Percentiles rank a stretch among this genome's conserved stretches.
phyloP scores from a whole-genome alignment of 2,113 vertebrate species.

The Rhynchomys soricoides region DNA sequence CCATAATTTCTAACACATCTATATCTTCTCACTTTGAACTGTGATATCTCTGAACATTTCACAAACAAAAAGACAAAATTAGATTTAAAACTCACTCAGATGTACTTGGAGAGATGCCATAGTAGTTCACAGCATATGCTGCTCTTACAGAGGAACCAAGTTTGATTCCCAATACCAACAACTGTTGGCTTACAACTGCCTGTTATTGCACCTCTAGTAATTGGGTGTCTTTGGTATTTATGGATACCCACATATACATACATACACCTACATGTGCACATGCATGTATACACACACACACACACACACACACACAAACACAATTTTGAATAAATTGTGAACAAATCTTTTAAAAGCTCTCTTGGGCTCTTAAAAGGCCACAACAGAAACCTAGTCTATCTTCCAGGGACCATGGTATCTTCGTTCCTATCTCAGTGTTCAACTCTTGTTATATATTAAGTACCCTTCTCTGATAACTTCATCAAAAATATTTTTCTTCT shows the following conservation, averaged over 20 bases:
- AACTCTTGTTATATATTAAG: not conserved
- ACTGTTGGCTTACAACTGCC: too few species aligned
- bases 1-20: not conserved
- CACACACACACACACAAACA: not conserved
- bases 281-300: not conserved
- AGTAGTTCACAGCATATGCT: not conserved
- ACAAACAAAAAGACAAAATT: constrained; percentile 11
- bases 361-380: not conserved
- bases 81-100: not conserved
- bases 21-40: not conserved
- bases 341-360: not conserved
- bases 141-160: not conserved
- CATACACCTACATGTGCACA: not conserved
- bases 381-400: not conserved
- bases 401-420: not conserved
- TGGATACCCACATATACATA: not conserved
- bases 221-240: not conserved
- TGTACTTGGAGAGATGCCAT: not conserved
- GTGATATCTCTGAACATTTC: not conserved
- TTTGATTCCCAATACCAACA: not conserved
- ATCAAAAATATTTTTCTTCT: not conserved
- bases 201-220: not conserved
- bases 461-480: not conserved
- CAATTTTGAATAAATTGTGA: not conserved
- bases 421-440: not conserved